Percentiles rank a stretch among this genome's conserved stretches.
These are phyloP conservation scores for Calephelis nemesis DNA, from an alignment of 1,140 invertebrate species.

Conservation along the genomic window DNA sequence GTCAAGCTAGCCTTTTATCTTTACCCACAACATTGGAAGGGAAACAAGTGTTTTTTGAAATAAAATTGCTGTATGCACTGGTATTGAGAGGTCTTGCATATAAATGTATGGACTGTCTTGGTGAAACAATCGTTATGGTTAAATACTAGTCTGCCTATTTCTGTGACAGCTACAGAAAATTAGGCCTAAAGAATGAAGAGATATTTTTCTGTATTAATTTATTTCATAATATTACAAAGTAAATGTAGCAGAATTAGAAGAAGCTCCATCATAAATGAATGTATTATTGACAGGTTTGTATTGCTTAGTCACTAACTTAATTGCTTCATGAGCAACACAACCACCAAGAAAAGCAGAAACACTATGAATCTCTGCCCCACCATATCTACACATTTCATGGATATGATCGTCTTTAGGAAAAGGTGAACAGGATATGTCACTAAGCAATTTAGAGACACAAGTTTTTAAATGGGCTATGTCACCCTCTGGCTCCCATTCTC, in stretches of 20 bases:
- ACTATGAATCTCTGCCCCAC: slow-evolving; percentile 95
- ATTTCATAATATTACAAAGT: slow-evolving; percentile 77
- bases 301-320: slow-evolving; percentile 98
- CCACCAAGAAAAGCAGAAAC: slow-evolving; percentile 97
- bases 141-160: too few species aligned
- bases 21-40: too few species aligned
- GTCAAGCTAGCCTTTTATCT: too few species aligned
- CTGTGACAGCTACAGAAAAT: too few species aligned
- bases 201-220: slow-evolving; percentile 27
- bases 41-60: too few species aligned
- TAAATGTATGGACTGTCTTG: too few species aligned
- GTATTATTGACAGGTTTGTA: slow-evolving; percentile 98
- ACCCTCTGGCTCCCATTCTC: slow-evolving; percentile 93
- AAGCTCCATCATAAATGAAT: slow-evolving; percentile 97
- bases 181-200: too few species aligned
- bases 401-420: slow-evolving; percentile 95
- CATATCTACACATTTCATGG: slow-evolving; percentile 97
- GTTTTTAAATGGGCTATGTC: slow-evolving; percentile 93
- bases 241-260: slow-evolving; percentile 90
- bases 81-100: too few species aligned
- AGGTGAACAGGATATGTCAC: slow-evolving; percentile 90
- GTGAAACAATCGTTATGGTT: too few species aligned
- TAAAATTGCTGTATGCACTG: too few species aligned
- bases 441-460: slow-evolving; percentile 88
- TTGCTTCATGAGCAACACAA: slow-evolving; percentile 96